Conservation (phyloP, 2,113 vertebrate species). For the Rhabdornis inornatus region DNA sequence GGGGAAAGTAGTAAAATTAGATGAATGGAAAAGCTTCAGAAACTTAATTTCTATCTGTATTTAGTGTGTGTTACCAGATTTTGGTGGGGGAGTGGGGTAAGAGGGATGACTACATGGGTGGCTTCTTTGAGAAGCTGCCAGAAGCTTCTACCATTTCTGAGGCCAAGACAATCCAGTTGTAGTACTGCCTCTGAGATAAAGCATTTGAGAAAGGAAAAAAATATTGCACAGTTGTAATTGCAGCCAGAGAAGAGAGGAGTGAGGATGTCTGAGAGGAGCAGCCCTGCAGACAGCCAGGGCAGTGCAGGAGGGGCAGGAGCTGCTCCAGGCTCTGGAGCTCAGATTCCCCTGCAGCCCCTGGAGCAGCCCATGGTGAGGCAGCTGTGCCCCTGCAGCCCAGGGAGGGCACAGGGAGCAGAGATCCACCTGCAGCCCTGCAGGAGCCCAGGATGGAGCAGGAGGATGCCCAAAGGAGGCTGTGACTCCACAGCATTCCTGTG, state of each 20-base stretch:
- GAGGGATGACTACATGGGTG: not conserved
- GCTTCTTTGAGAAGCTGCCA: not conserved
- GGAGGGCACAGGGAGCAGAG: not conserved
- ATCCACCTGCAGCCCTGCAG: not conserved
- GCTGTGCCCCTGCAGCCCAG: not conserved
- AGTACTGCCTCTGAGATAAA: not conserved
- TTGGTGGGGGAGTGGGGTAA: not conserved
- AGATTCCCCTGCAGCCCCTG: not conserved
- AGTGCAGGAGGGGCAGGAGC: not conserved
- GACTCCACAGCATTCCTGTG: not conserved
- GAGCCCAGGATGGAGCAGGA: not conserved
- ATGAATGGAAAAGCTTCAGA: not conserved
- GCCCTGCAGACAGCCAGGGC: not conserved
- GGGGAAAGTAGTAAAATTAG: not conserved
- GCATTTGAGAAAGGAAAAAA: not conserved
- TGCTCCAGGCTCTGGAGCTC: not conserved
- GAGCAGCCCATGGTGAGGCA: not conserved
- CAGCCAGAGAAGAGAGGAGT: not conserved
- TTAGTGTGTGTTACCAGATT: not conserved
- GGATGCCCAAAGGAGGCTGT: not conserved
- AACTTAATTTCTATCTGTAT: not conserved
- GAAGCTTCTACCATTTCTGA: not conserved
- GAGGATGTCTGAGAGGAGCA: fast-evolving
- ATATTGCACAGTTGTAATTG: not conserved
- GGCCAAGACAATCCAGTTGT: not conserved